phyloP scores from a whole-genome alignment of 2,797 vertebrate genomes.

The Huso huso region DNA sequence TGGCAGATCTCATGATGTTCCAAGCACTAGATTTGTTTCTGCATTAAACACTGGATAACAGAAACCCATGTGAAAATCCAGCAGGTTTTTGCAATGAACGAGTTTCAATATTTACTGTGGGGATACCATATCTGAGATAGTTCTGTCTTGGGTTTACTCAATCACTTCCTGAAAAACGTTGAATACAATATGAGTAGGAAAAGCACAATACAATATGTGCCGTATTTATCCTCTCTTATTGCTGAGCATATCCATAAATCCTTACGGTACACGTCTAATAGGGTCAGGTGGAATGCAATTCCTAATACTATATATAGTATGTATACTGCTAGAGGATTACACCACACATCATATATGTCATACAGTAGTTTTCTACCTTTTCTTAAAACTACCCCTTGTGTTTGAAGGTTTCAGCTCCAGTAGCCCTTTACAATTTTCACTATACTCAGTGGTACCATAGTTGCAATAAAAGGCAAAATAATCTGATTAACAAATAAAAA shows the following conservation, averaged over 20 bases:
- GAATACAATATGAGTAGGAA: conserved; percentile 6
- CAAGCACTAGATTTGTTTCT: conserved; percentile 15
- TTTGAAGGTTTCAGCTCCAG: too few relatives aligned
- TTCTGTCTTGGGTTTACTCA: too few relatives aligned
- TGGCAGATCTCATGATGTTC: conserved; percentile 11
- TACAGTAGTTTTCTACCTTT: too few relatives aligned
- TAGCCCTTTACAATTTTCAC: too few relatives aligned
- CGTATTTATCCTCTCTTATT: conserved; percentile 12
- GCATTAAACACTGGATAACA: conserved; percentile 18
- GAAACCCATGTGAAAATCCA: conserved; percentile 14
- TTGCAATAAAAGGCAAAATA: too few relatives aligned
- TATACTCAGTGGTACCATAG: too few relatives aligned
- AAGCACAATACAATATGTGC: conserved; percentile 7
- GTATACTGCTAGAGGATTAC: conserved; percentile 7
- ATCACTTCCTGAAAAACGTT: conserved; percentile 3
- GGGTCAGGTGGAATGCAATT: conserved; percentile 14
- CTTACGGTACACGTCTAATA: conserved; percentile 1
- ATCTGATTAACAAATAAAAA: too few relatives aligned
- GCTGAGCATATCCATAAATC: conserved; percentile 18
- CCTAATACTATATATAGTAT: neutral
- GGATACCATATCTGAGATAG: conserved; percentile 3
- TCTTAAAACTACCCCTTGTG: too few relatives aligned
- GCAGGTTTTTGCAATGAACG: conserved; percentile 4
- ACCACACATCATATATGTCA: conserved; percentile 17
- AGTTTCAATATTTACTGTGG: conserved; percentile 19